Conservation (phyloP, 2,797 vertebrate species). For the Ispidina lecontei region DNA sequence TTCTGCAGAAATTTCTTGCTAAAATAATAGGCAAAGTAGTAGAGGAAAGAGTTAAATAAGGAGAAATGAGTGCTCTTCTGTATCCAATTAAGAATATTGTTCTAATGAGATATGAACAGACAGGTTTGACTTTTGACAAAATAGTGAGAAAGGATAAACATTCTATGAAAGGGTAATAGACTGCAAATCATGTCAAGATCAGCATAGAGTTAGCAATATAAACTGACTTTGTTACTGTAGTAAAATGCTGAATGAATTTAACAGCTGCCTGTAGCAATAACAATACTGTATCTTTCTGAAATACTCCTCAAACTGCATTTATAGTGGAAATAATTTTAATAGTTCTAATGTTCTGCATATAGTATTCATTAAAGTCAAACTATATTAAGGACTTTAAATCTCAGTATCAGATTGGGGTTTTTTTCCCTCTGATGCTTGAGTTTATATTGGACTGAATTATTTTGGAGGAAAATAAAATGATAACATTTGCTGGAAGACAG, state of each 20-base stretch:
- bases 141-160: neutral
- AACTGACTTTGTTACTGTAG: neutral
- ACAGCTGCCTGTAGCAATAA: neutral
- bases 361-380: neutral
- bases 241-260: constrained; percentile 16
- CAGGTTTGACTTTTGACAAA: neutral
- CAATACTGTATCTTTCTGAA: neutral
- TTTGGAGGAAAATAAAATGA: neutral
- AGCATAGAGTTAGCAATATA: neutral
- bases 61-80: neutral
- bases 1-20: neutral
- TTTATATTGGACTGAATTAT: neutral
- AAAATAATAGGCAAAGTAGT: neutral
- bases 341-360: neutral
- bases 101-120: neutral
- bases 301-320: neutral
- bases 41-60: neutral
- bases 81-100: neutral
- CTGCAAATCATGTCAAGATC: neutral
- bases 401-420: neutral
- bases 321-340: neutral
- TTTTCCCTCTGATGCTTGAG: neutral
- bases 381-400: neutral
- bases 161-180: neutral
- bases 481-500: neutral